Percentiles rank a stretch among this genome's conserved stretches.
These are phyloP conservation scores for Rhizomys pruinosus DNA, from an alignment of 2,113 vertebrate species.

Conservation along the genomic window DNA sequence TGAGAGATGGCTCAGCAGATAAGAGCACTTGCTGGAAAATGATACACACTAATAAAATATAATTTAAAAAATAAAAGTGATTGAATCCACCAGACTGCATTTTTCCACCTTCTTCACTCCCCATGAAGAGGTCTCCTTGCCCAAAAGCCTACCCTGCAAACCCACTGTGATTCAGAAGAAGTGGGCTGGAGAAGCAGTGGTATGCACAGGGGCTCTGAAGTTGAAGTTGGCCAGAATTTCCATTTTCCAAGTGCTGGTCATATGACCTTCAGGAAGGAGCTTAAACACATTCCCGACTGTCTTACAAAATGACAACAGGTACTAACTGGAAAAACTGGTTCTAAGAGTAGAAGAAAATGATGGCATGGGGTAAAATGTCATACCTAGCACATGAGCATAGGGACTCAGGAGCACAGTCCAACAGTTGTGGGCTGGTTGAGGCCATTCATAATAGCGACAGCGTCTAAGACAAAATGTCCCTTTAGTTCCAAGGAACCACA, in stretches of 20 bases:
- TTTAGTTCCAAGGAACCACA: background rate
- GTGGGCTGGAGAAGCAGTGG: background rate
- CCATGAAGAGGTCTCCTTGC: background rate
- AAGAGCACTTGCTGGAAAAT: background rate
- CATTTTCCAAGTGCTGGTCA: background rate
- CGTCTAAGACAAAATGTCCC: background rate
- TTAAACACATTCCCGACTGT: background rate
- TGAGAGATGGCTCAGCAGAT: background rate
- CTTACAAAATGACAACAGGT: background rate
- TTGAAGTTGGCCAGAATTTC: background rate
- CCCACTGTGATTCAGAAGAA: background rate
- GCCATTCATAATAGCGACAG: accelerated
- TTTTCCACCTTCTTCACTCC: background rate
- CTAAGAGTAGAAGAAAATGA: background rate
- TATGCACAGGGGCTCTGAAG: too few species aligned
- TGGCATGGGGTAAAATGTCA: background rate
- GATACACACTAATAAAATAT: background rate
- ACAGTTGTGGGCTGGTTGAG: background rate
- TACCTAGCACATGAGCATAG: background rate
- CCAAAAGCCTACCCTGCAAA: background rate
- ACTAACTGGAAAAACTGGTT: background rate
- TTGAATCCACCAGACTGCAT: accelerated
- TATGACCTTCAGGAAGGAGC: background rate
- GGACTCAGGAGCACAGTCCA: background rate
- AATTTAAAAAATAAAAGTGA: background rate